A percentile compares a stretch with the other conserved stretches of the same genome.
Conservation (phyloP, 2,888 invertebrate species). For the Platypus cylindrus region DNA sequence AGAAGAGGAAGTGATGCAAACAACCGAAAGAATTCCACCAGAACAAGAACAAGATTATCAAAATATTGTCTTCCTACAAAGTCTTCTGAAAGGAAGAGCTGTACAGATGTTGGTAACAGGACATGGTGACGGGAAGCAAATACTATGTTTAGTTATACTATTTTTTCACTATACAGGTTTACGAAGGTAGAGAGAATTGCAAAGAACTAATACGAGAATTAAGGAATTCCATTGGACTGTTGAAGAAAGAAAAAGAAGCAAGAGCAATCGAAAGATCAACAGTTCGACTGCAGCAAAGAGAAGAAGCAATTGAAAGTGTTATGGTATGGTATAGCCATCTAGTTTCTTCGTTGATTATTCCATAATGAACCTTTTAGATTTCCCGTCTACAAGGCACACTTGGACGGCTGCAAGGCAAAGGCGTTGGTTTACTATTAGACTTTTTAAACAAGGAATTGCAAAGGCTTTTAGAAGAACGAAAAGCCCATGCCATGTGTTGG, state of each 20-base stretch:
- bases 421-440: constrained; percentile 58
- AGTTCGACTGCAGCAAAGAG: constrained; percentile 29
- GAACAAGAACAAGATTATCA: constrained; percentile 38
- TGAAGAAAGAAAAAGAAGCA: constrained; percentile 40
- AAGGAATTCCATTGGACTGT: constrained; percentile 52
- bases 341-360: background rate
- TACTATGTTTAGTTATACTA: background rate
- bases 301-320: constrained; percentile 22
- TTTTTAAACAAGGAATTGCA: constrained; percentile 67
- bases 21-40: no score
- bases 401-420: constrained; percentile 56
- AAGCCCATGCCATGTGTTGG: constrained; percentile 65
- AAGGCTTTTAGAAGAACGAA: constrained; percentile 62
- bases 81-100: constrained; percentile 55
- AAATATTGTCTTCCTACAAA: constrained; percentile 49
- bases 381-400: constrained; percentile 48
- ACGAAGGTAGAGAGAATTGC: constrained; percentile 55
- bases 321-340: constrained; percentile 15
- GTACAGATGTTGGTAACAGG: constrained; percentile 51
- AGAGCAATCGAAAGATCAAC: constrained; percentile 24
- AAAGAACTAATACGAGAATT: constrained; percentile 60
- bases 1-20: no score
- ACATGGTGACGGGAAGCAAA: background rate
- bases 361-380: constrained; percentile 30
- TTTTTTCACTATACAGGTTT: constrained; percentile 42